phyloP scores from a whole-genome alignment of 2,113 vertebrate genomes.

The Pogonocichla stellata region DNA sequence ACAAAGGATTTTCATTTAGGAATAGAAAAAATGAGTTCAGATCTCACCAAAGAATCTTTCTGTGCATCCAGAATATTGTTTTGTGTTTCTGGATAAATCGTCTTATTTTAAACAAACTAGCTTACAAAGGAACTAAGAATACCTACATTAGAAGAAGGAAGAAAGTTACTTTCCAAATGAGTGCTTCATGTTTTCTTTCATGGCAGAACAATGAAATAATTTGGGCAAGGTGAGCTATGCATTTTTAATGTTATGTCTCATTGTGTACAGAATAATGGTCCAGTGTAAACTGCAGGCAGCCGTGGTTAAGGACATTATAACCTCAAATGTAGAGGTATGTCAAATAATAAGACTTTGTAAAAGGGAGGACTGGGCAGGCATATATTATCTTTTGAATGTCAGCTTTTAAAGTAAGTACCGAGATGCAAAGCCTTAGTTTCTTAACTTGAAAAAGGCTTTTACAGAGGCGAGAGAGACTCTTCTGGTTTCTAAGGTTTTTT shows the following conservation, averaged over 20 bases:
- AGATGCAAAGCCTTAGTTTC: neutral
- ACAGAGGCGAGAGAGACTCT: neutral
- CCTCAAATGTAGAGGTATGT: neutral
- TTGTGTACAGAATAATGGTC: neutral
- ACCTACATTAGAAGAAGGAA: neutral
- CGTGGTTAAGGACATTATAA: neutral
- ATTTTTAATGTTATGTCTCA: neutral
- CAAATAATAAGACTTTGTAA: neutral
- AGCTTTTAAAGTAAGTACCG: neutral
- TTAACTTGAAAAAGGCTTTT: neutral
- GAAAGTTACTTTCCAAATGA: neutral
- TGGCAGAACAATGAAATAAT: neutral
- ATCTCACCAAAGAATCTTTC: neutral
- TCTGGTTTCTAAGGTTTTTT: neutral
- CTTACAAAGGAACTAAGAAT: neutral
- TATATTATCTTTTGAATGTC: neutral
- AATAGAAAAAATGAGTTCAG: neutral
- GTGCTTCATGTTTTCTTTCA: neutral
- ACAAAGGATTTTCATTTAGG: neutral
- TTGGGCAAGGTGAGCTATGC: neutral
- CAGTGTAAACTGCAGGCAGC: neutral
- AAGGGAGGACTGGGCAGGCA: neutral
- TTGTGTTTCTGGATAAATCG: neutral
- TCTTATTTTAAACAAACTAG: neutral
- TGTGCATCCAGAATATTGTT: neutral